Evolutionary conservation across 1,140 invertebrate species (phyloP), one percentile per base, ranked within the genome.

Genomic region (Arctopsyche grandis): DNA sequence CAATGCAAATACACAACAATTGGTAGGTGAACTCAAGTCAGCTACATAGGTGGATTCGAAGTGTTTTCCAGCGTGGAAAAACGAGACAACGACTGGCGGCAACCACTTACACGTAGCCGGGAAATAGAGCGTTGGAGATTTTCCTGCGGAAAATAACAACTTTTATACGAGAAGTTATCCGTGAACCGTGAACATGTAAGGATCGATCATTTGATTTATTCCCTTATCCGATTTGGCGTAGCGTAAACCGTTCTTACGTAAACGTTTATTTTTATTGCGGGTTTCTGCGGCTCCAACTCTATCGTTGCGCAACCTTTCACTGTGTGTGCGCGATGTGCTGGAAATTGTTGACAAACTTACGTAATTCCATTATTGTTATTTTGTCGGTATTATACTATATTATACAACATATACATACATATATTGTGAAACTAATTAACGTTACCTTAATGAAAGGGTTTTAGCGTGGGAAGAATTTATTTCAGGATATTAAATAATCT

Each of bases 181-280:
- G 48, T 66, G 63, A 66, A 66, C 24, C 63, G 63, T 66, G 63
- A 66, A 66, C 63, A 60, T 60, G 56, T 60, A 60, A 60, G 56
- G 21, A 66, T 66, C 63, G 63, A 66, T 66, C 63, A 66, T 66
- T 66, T 66, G 63, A 66, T 66, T 66, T 66, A 66, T 66, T 66
- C 63, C 24, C 21, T 66, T 22, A 66, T 66, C 63, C 63, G 63
- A 66, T 66, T 66, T 66, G 63, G 21, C 9, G 21, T 66, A 19
- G 63, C 21, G 63, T 66, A 66, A 66, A 66, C 63, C 24, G 19
- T 22, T 66, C 63, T 66, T 66, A 66, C 63, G 63, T 66, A 29
- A 38, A 66, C 63, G 63, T 66, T 66, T 66, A 66, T 66, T 66
- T 66, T 66, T 60, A 60, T 60, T 60, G 56, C 56, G 56, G 29